Conservation (phyloP, 2,113 vertebrate genomes). For the Notothenia coriiceps region DNA sequence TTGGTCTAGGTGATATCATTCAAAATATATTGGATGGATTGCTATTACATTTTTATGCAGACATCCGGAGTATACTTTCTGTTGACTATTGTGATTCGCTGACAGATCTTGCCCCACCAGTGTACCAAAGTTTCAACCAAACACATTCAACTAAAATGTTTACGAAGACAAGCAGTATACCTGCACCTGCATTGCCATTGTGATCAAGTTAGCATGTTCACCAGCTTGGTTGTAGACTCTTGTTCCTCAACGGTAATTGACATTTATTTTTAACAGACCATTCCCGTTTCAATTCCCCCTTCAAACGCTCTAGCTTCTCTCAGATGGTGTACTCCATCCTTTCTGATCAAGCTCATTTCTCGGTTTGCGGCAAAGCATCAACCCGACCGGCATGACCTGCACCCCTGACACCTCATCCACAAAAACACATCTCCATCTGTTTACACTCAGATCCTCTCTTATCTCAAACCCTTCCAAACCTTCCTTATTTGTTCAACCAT, state of each 20-base stretch:
- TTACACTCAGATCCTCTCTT: slow-evolving; percentile 22
- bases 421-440: slow-evolving; percentile 48
- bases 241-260: not conserved
- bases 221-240: not conserved
- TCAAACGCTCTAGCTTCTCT: slow-evolving; percentile 19
- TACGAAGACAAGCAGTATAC: not conserved
- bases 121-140: not conserved
- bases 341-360: slow-evolving; percentile 58
- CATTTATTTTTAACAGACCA: slow-evolving; percentile 30
- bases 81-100: not conserved
- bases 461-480: slow-evolving; percentile 47
- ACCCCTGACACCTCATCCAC: slow-evolving; percentile 42
- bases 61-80: not conserved
- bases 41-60: not conserved
- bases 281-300: slow-evolving; percentile 8
- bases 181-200: not conserved
- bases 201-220: slow-evolving; percentile 5
- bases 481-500: slow-evolving; percentile 1
- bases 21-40: not conserved
- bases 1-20: not conserved
- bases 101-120: not conserved
- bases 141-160: not conserved
- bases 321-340: slow-evolving; percentile 44
- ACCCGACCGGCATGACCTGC: slow-evolving; percentile 42
- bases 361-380: slow-evolving; percentile 48